Conservation (phyloP, 2,888 invertebrate species). For the Cheilosia vulpina region DNA sequence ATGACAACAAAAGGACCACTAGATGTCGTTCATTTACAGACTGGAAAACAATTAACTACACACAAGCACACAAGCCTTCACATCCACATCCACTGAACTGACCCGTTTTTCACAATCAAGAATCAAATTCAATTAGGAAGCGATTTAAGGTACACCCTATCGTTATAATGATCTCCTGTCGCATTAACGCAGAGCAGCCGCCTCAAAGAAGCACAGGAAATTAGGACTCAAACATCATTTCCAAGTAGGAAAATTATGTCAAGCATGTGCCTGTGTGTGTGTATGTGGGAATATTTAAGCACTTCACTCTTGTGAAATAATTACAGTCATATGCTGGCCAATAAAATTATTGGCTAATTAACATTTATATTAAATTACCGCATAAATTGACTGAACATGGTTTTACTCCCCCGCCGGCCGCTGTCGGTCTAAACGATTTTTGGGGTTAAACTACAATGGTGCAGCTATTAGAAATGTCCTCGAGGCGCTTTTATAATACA, state of each 20-base stretch:
- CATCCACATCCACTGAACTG: slow-evolving; percentile 4
- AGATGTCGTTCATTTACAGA: slow-evolving; percentile 39
- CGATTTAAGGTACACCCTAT: slow-evolving; percentile 26
- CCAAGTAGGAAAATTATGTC: slow-evolving; percentile 3
- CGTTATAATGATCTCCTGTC: slow-evolving; percentile 12
- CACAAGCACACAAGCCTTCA: not conserved
- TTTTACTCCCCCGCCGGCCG: not conserved
- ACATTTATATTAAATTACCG: slow-evolving; percentile 62
- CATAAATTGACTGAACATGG: slow-evolving; percentile 48
- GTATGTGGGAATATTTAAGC: slow-evolving; percentile 6
- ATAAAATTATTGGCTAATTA: slow-evolving; percentile 66
- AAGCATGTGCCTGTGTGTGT: not conserved
- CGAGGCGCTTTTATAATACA: slow-evolving; percentile 1
- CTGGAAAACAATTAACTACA: slow-evolving; percentile 38
- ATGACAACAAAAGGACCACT: slow-evolving; percentile 38
- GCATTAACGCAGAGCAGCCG: not conserved
- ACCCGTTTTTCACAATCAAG: slow-evolving; percentile 16
- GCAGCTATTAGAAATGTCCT: slow-evolving; percentile 26
- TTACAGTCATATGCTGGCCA: slow-evolving; percentile 45
- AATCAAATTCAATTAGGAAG: slow-evolving; percentile 44
- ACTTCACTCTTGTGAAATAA: slow-evolving; percentile 23
- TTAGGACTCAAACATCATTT: slow-evolving; percentile 3
- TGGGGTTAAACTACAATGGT: slow-evolving; percentile 33
- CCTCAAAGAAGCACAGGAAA: slow-evolving; percentile 17
- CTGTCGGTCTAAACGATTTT: slow-evolving; percentile 8